Evolutionary conservation across 2,797 vertebrate species (phyloP), one percentile per base, ranked within the genome.

Genomic region (Diplodus puntazzo): DNA sequence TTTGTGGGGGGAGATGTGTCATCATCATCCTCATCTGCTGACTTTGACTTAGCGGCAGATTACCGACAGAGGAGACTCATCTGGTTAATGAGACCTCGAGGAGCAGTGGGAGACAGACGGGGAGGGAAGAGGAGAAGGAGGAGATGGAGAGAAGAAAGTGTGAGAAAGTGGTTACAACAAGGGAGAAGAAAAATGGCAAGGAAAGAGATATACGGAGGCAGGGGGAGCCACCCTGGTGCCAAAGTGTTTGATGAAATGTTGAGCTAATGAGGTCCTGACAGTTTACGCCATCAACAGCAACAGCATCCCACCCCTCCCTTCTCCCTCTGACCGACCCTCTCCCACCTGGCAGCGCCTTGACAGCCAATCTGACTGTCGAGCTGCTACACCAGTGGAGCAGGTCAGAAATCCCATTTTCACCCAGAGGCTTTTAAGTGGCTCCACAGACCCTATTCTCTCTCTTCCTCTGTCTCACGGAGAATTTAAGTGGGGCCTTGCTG

Each of bases 381-480:
- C 79, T 64, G 75, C 73, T 8, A 81, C 82, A 75, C 86, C 90
- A 81, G 69, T 66, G 74, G 84, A 92, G 88, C 88, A 88, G 89
- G 87, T 91, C 88, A 90, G 75, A 88, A 93, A 93, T 92, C 87
- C 85, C 88, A 93, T 93, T 93, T 94, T 87, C 88, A 89, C 88
- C 81, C 83, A 60, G 84, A 83, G 80, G 88, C 77, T 81, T 83
- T 82, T 90, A 91, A 92, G 90, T 86, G 86, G 82, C 82, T 87
- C 63, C 59, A 30, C 81, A 79, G 83, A 87, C 79, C 77, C 80
- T 34, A 68, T 86, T 87, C 84, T 77, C 69, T 70, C 73, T 70
- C 73, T 70, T 80, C 80, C 73, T 84, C 86, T 88, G 90, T 92
- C 87, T 91, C 80, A 70, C 25, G 3, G 74, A 87, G 83, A 89